A percentile compares a stretch with the other conserved stretches of the same genome.
Conservation (phyloP, 2,888 invertebrate genomes). For the Spodoptera littoralis region DNA sequence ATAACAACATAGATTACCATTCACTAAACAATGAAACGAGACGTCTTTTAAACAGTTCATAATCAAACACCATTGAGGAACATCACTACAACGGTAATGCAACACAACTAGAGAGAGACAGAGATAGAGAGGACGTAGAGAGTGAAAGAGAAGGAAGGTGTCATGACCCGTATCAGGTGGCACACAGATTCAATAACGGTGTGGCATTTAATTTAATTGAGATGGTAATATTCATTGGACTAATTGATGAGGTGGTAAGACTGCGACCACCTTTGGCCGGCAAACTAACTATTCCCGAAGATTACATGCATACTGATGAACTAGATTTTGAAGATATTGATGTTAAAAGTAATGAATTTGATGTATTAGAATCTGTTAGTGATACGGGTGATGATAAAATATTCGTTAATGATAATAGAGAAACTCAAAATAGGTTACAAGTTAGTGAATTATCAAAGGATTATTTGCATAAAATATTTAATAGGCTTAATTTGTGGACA, state of each 20-base stretch:
- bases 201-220: slow-evolving; percentile 47
- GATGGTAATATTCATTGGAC: slow-evolving; percentile 33
- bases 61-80: slow-evolving; percentile 40
- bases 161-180: slow-evolving; percentile 49
- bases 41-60: slow-evolving; percentile 29
- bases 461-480: too few relatives aligned
- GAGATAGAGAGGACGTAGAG: slow-evolving; percentile 29
- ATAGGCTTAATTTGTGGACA: too few relatives aligned
- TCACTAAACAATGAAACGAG: slow-evolving; percentile 42
- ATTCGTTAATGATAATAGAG: too few relatives aligned
- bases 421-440: too few relatives aligned
- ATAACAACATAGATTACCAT: slow-evolving; percentile 46
- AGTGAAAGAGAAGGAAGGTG: slow-evolving; percentile 31
- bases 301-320: neutral
- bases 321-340: slow-evolving; percentile 2
- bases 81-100: slow-evolving; percentile 43
- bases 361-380: too few relatives aligned
- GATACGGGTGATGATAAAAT: too few relatives aligned
- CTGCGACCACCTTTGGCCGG: slow-evolving; percentile 13
- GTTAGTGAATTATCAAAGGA: too few relatives aligned
- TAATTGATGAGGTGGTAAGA: slow-evolving; percentile 39
- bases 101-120: slow-evolving; percentile 41
- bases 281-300: neutral
- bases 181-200: slow-evolving; percentile 45
- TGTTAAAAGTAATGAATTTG: too few relatives aligned